These are phyloP conservation scores for Alfaro cultratus DNA, from an alignment of 2,797 vertebrate genomes.

Conservation along the genomic window DNA sequence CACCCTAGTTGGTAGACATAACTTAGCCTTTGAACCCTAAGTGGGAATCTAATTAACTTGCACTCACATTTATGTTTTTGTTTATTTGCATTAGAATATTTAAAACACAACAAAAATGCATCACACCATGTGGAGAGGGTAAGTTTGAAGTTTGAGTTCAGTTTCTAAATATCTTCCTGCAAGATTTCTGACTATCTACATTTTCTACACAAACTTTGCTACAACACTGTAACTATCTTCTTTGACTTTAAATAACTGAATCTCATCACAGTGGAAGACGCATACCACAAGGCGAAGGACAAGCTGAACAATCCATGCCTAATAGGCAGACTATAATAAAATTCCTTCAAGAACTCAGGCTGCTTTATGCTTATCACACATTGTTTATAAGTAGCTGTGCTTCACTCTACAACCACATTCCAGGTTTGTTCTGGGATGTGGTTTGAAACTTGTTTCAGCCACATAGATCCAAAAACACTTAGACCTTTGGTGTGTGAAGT, in stretches of 20 bases:
- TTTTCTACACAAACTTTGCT: slow-evolving; percentile 28
- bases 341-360: neutral
- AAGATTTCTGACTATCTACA: slow-evolving; percentile 29
- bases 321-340: neutral
- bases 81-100: neutral
- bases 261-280: slow-evolving; percentile 8
- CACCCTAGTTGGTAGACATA: neutral
- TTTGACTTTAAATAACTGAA: neutral
- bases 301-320: slow-evolving; percentile 30
- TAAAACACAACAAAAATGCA: neutral
- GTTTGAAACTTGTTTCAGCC: neutral
- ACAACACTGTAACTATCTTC: slow-evolving; percentile 5
- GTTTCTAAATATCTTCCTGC: slow-evolving; percentile 42
- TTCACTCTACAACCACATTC: neutral
- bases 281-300: slow-evolving; percentile 22
- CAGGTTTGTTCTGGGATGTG: neutral
- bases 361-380: neutral
- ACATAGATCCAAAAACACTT: neutral
- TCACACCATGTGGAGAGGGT: slow-evolving; percentile 35
- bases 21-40: neutral
- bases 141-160: slow-evolving; percentile 19
- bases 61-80: neutral
- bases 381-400: neutral
- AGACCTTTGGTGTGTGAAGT: neutral
- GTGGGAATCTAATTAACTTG: neutral